These are phyloP conservation scores for Cephalopachus bancanus DNA, from an alignment of 2,797 vertebrate species.

Conservation along the genomic window DNA sequence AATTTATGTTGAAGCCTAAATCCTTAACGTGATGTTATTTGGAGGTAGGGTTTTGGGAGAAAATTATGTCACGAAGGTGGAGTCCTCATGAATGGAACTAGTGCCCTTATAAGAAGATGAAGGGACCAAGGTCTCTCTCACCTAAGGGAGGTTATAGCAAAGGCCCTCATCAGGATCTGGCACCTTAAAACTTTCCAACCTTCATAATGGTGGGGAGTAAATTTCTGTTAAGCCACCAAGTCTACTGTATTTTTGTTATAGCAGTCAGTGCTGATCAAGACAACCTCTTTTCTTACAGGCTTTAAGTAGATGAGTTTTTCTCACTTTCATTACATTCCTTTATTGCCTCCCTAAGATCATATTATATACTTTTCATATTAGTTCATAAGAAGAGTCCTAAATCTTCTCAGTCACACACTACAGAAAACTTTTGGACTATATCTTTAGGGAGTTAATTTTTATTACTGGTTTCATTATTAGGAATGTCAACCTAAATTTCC, in stretches of 20 bases:
- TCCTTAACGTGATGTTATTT: neutral
- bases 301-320: neutral
- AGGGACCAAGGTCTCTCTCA: neutral
- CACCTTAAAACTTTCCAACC: neutral
- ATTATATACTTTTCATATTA: neutral
- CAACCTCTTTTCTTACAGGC: neutral
- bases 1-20: neutral
- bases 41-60: neutral
- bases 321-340: neutral
- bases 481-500: slow-evolving; percentile 19
- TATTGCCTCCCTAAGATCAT: neutral
- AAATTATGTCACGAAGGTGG: neutral
- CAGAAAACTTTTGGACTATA: neutral
- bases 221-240: neutral
- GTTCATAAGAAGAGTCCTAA: neutral
- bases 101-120: neutral
- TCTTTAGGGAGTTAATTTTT: neutral
- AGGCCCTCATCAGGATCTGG: neutral
- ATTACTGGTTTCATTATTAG: neutral
- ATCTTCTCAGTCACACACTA: neutral
- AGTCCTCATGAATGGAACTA: neutral
- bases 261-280: neutral
- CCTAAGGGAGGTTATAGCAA: neutral
- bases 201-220: neutral
- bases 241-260: too few relatives aligned